phyloP scores from a whole-genome alignment of 2,113 vertebrate genomes.

The Tretioscincus oriximinensis region DNA sequence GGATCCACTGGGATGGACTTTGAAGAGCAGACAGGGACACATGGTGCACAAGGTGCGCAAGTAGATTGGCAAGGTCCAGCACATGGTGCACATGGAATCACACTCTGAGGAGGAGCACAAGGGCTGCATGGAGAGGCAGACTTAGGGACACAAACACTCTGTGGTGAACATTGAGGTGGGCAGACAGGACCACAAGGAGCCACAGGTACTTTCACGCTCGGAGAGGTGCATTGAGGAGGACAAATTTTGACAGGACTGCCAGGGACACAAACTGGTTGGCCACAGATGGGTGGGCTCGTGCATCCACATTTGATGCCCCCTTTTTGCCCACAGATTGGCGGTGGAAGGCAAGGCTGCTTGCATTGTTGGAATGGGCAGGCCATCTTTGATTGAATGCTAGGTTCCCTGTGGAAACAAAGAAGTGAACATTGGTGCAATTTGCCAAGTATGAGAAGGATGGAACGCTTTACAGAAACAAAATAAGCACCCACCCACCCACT shows the following conservation, averaged over 20 bases:
- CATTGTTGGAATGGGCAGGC: conserved; percentile 49
- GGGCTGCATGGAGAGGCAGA: not conserved
- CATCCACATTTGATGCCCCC: not conserved
- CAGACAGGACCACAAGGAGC: not conserved
- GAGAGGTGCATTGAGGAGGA: fast-evolving
- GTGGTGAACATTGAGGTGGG: not conserved
- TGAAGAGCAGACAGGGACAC: too few relatives aligned
- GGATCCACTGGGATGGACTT: not conserved
- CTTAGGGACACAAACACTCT: not conserved
- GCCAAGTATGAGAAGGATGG: too few relatives aligned
- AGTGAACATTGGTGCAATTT: not conserved
- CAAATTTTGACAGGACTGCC: not conserved
- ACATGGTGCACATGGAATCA: not conserved
- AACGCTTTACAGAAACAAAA: too few relatives aligned
- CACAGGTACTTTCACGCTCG: not conserved
- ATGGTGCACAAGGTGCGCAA: not conserved
- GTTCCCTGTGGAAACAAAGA: not conserved
- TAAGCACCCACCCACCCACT: too few relatives aligned
- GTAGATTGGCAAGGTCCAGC: not conserved
- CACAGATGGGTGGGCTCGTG: not conserved
- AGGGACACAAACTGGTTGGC: not conserved
- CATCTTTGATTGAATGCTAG: not conserved
- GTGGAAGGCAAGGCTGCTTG: conserved; percentile 60
- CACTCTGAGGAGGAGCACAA: not conserved
- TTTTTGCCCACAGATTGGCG: conserved; percentile 17